phyloP scores from a whole-genome alignment of 2,888 invertebrate species.

The Cerceris ruficornis region DNA sequence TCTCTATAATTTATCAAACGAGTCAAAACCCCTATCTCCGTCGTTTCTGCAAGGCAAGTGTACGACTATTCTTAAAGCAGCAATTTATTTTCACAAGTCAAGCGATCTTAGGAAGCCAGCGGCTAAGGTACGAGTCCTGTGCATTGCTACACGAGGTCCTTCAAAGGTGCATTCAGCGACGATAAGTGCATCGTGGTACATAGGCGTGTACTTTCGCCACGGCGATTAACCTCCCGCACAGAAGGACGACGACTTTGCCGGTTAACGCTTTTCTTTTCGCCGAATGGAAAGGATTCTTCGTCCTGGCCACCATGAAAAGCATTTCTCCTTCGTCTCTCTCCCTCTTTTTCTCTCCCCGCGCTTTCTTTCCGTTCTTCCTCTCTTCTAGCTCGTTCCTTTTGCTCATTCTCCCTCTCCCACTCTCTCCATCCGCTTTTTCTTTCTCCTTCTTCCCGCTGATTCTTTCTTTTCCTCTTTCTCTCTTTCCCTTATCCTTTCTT shows the following conservation, averaged over 20 bases:
- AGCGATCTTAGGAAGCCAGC: constrained; percentile 14
- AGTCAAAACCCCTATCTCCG: too few relatives aligned
- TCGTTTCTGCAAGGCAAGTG: too few relatives aligned
- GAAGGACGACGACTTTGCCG: constrained; percentile 10
- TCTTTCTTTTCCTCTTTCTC: too few relatives aligned
- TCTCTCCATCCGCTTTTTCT: too few relatives aligned
- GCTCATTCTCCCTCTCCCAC: too few relatives aligned
- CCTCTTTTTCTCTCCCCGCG: background rate
- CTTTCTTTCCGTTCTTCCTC: too few relatives aligned
- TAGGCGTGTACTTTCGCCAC: constrained; percentile 15
- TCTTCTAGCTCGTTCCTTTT: too few relatives aligned
- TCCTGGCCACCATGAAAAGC: constrained; percentile 20
- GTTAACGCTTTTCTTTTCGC: constrained; percentile 15
- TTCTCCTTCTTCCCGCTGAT: too few relatives aligned
- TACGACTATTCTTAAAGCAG: too few relatives aligned
- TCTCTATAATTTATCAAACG: too few relatives aligned
- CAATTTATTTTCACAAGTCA: too few relatives aligned
- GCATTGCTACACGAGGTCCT: constrained; percentile 12
- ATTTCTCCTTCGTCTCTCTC: background rate
- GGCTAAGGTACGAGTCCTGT: constrained; percentile 12
- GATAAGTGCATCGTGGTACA: constrained; percentile 37
- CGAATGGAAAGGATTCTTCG: background rate
- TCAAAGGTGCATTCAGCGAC: constrained; percentile 30
- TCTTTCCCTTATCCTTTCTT: too few relatives aligned
- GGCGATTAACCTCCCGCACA: constrained; percentile 18